Percentiles rank a stretch among this genome's conserved stretches.
Evolutionary conservation across 1,140 invertebrate species (phyloP).

Genomic region (Asobara japonica): DNA sequence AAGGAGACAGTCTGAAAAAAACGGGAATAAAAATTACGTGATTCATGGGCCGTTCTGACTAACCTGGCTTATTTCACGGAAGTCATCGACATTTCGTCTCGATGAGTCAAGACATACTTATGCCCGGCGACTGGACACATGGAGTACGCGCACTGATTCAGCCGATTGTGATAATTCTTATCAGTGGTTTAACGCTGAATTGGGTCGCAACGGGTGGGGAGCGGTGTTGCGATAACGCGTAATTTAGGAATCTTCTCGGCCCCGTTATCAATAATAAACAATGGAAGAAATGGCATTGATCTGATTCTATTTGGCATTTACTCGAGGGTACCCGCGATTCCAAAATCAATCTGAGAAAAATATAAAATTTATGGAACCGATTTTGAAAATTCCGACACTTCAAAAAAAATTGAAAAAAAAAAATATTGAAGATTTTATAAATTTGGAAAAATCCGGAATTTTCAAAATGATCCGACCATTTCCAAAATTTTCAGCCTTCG

Average conservation of each 20-base stretch:
- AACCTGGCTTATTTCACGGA: constrained; percentile 56
- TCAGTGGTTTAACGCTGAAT: background rate
- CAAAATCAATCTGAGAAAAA: no score
- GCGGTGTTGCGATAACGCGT: background rate
- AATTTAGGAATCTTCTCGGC: background rate
- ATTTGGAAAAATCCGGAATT: no score
- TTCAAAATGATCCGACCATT: no score
- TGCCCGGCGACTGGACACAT: background rate
- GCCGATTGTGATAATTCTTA: background rate
- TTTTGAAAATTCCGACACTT: no score
- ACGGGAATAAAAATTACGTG: constrained; percentile 48
- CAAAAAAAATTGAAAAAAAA: no score
- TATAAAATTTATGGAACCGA: no score
- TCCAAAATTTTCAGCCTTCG: no score
- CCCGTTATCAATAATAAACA: no score
- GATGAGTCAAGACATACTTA: constrained; percentile 53
- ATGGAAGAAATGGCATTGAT: no score
- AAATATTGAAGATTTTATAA: no score
- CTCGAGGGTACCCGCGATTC: no score
- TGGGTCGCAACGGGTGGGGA: background rate
- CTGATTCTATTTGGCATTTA: no score
- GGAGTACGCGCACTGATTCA: background rate
- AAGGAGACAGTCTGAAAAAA: background rate
- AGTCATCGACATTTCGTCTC: constrained; percentile 49
- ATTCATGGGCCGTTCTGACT: constrained; percentile 61